A percentile compares a stretch with the other conserved stretches of the same genome.
phyloP scores from a whole-genome alignment of 2,113 vertebrate genomes.

The Pelusios castaneus region DNA sequence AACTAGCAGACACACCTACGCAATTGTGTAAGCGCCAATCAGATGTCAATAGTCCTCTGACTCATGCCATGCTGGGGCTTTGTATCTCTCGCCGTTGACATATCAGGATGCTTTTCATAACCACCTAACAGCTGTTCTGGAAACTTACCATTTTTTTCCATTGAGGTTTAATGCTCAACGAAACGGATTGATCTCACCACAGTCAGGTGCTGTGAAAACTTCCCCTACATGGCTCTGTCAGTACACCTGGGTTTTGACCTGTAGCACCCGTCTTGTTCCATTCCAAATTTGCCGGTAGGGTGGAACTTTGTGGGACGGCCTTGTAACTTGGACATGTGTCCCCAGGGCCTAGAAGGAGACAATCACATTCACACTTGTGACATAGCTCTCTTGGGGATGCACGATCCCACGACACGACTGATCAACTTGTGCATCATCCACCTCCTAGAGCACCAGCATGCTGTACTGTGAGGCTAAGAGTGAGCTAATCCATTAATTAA shows the following conservation, averaged over 20 bases:
- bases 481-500: neutral
- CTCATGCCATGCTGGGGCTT: rapidly evolving
- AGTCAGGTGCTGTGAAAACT: neutral
- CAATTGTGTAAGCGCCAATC: rapidly evolving
- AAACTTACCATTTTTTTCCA: neutral
- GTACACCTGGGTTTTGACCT: neutral
- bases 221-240: neutral
- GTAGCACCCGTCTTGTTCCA: neutral
- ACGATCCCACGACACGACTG: neutral
- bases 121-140: neutral
- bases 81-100: neutral
- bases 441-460: neutral
- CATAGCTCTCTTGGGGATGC: neutral
- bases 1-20: neutral
- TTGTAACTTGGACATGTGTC: neutral
- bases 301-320: neutral
- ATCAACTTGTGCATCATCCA: neutral
- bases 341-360: neutral
- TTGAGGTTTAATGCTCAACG: neutral
- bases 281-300: neutral
- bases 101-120: neutral
- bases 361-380: neutral
- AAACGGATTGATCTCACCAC: neutral
- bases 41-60: neutral
- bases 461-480: neutral